phyloP scores from a whole-genome alignment of 2,888 invertebrate genomes.

The Rhagonycha fulva region DNA sequence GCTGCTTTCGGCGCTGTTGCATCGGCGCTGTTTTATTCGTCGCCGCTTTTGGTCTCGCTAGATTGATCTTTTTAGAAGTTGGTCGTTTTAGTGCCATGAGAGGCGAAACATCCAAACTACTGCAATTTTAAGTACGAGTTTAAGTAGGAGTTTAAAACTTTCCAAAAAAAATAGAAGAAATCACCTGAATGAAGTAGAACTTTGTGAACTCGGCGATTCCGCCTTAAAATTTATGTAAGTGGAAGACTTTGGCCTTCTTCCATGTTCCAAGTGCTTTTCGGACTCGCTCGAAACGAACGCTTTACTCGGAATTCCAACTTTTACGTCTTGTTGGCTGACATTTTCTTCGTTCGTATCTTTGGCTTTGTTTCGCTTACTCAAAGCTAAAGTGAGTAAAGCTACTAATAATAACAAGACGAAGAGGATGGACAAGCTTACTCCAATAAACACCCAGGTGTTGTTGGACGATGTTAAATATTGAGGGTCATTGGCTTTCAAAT shows the following conservation, averaged over 20 bases:
- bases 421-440: constrained; percentile 64
- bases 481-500: constrained; percentile 67
- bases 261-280: constrained; percentile 45
- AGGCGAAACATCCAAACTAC: constrained; percentile 52
- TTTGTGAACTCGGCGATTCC: constrained; percentile 42
- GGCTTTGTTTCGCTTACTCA: constrained; percentile 56
- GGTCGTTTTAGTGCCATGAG: constrained; percentile 45
- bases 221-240: constrained; percentile 52
- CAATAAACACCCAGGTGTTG: constrained; percentile 68
- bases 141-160: neutral
- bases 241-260: constrained; percentile 48
- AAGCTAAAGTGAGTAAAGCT: constrained; percentile 57
- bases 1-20: constrained; percentile 25
- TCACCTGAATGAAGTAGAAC: constrained; percentile 36
- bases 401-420: constrained; percentile 63
- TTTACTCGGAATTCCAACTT: constrained; percentile 46
- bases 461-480: constrained; percentile 60
- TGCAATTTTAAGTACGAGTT: constrained; percentile 39
- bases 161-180: neutral
- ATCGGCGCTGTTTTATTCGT: constrained; percentile 50
- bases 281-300: constrained; percentile 50
- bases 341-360: constrained; percentile 46
- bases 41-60: constrained; percentile 47
- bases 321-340: constrained; percentile 46
- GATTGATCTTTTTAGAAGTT: constrained; percentile 42